These are phyloP conservation scores for Sycobia sp. DNA, from an alignment of 1,140 invertebrate species.

Conservation along the genomic window DNA sequence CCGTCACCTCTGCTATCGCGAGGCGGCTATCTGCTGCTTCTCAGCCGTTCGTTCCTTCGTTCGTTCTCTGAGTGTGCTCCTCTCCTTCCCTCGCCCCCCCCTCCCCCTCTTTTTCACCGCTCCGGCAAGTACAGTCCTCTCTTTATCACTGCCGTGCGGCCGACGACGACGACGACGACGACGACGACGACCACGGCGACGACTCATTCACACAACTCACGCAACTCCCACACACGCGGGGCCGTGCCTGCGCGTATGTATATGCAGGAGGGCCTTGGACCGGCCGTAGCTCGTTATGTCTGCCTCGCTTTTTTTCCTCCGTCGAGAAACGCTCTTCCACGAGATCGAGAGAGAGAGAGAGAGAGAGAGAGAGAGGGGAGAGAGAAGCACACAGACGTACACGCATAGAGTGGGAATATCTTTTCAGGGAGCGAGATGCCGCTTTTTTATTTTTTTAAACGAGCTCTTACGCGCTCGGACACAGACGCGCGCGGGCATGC, in stretches of 20 bases:
- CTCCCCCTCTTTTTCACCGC: constrained; percentile 21
- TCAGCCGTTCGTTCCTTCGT: constrained; percentile 24
- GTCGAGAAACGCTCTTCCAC: too few relatives aligned
- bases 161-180: constrained; percentile 3
- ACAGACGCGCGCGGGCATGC: too few relatives aligned
- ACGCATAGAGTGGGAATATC: too few relatives aligned
- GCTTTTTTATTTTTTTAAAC: too few relatives aligned
- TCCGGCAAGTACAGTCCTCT: constrained; percentile 12
- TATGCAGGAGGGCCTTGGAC: too few relatives aligned
- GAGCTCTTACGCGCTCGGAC: too few relatives aligned
- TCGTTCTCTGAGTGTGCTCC: constrained; percentile 32
- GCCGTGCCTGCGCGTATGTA: not conserved
- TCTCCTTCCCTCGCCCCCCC: constrained; percentile 18
- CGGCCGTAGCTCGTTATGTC: not conserved
- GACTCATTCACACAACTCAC: constrained; percentile 30
- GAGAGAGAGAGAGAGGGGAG: too few relatives aligned
- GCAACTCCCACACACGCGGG: constrained; percentile 12
- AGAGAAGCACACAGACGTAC: too few relatives aligned
- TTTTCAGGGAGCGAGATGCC: not conserved
- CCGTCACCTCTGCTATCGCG: constrained; percentile 18
- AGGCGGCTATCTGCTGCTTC: constrained; percentile 20
- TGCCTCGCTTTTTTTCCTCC: not conserved
- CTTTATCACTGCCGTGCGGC: constrained; percentile 7
- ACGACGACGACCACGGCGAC: constrained; percentile 15
- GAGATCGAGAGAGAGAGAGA: too few relatives aligned